Evolutionary conservation across 2,113 vertebrate genomes (phyloP), one percentile per base, ranked within the genome.

Genomic region (Phrynosoma blainvillii): DNA sequence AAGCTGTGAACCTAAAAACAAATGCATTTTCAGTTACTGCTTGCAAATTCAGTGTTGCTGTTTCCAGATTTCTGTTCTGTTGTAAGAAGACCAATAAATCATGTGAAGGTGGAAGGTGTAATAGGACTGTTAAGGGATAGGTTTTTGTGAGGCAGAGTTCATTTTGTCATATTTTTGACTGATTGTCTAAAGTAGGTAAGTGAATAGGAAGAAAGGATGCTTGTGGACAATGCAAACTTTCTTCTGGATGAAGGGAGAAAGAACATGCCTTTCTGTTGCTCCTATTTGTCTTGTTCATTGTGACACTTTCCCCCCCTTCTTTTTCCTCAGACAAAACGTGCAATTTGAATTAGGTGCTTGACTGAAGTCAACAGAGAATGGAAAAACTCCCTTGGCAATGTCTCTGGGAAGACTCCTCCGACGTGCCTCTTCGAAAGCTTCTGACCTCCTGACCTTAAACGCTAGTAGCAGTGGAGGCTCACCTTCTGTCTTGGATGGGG

Each of bases 331-430:
- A 82, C 91, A 95, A 94, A 84, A 93, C 90, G 87, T 87, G 66
- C 75, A 62, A 23, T 84, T 80, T 75, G 88, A 73, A 59, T 68
- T 1, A 89, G 94, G 91, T 87, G 90, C 91, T 89, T 89, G 87
- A 82, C 89, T 59, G 7, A 85, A 91, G 94, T 32, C n/a, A 36
- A 65, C 96, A 93, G 98, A 99, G 97, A 95, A 99, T 99, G 98
- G 98, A 97, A 97, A 95, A 97, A 97, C 93, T 83, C 79, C 88
- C 94, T 90, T 79, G 47, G 94, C 94, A 3, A 99, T 99, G 99
- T 99, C 99, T 98, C 97, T 99, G 97, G 98, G 99, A 97, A 98
- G 98, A 94, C 98, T 99, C 94, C 97, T 99, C 93, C 98, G 98
- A 91, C 97, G 98, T 80, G 98, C 98, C 95, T 99, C 99, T 94